These are phyloP conservation scores for Cryptoprocta ferox DNA, from an alignment of 2,797 vertebrate genomes.

Conservation along the genomic window DNA sequence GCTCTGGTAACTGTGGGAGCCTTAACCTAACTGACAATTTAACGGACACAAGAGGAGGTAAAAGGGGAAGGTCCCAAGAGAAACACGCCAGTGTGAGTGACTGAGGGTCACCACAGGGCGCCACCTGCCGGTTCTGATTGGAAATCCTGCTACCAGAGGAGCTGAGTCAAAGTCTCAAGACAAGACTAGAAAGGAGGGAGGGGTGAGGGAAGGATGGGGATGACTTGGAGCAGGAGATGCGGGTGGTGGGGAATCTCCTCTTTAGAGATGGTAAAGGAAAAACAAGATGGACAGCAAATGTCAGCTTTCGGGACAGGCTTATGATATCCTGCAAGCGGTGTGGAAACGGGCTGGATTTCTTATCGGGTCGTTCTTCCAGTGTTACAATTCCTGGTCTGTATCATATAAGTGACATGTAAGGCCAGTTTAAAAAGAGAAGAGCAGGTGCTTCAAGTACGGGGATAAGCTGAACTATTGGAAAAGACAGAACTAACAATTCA, in stretches of 20 bases:
- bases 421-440: neutral
- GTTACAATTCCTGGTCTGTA: neutral
- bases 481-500: neutral
- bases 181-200: neutral
- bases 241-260: neutral
- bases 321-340: neutral
- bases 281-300: neutral
- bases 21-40: neutral
- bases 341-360: neutral
- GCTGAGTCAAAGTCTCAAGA: neutral
- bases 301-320: neutral
- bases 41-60: too few species aligned
- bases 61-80: neutral
- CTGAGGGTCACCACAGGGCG: too few species aligned
- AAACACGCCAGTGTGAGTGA: neutral
- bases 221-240: neutral
- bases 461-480: neutral
- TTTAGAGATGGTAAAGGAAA: neutral
- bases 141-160: neutral
- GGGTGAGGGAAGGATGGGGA: too few species aligned
- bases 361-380: neutral
- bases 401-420: neutral
- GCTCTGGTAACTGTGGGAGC: neutral
- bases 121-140: neutral
- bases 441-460: neutral